Conservation (phyloP, 2,113 vertebrate genomes). For the Phalacrocorax carbo region DNA sequence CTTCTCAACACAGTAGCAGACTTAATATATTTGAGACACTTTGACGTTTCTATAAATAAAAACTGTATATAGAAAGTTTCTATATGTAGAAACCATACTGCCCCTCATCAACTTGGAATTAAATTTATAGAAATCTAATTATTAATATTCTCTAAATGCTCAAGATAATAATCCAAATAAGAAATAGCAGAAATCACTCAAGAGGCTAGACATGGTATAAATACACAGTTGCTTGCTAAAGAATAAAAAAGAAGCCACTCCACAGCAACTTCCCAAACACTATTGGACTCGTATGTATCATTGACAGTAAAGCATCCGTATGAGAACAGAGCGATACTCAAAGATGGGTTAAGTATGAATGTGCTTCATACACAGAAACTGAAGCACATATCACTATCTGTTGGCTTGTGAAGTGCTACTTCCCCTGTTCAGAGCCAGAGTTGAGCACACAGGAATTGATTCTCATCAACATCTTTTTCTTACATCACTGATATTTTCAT, state of each 20-base stretch:
- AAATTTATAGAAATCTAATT: not conserved
- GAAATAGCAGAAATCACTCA: not conserved
- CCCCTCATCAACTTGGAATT: not conserved
- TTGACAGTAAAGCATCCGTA: not conserved
- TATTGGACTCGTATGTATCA: rapidly evolving
- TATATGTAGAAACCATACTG: not conserved
- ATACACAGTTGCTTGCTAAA: not conserved
- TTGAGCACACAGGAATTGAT: not conserved
- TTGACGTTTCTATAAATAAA: not conserved
- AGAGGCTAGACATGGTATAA: not conserved
- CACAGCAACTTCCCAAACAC: not conserved
- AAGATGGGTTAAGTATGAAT: not conserved
- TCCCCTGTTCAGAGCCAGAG: not conserved
- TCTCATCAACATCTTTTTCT: not conserved
- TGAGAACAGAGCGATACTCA: not conserved
- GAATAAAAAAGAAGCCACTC: not conserved
- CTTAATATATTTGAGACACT: not conserved
- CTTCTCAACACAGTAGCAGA: not conserved
- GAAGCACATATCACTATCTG: not conserved
- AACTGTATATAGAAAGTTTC: not conserved
- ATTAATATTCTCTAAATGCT: not conserved
- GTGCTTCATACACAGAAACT: no score
- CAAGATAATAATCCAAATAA: not conserved
- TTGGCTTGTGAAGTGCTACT: not conserved
- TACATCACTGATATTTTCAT: not conserved